A percentile compares a stretch with the other conserved stretches of the same genome.
Conservation (phyloP, 2,888 invertebrate species). For the Strigamia maritima region DNA sequence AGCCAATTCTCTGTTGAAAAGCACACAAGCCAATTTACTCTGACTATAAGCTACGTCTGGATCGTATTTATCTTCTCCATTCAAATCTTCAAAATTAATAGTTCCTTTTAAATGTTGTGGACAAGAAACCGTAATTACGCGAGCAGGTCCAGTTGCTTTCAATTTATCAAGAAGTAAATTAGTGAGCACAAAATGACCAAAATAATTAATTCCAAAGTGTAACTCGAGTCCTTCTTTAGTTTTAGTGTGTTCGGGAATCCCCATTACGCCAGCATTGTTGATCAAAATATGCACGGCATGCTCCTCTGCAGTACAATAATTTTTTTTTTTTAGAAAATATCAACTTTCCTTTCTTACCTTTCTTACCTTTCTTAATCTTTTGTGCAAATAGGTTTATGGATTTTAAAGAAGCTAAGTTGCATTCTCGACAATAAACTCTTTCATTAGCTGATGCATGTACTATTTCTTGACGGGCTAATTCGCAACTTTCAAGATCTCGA, state of each 20-base stretch:
- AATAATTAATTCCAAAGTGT: conserved; percentile 67
- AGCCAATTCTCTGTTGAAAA: neutral
- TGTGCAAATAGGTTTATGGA: conserved; percentile 68
- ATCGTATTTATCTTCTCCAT: neutral
- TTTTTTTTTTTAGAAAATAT: neutral
- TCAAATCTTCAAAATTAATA: conserved; percentile 17
- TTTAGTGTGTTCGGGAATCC: conserved; percentile 59
- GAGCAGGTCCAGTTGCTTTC: neutral
- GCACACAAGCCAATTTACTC: neutral
- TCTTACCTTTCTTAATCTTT: conserved; percentile 55
- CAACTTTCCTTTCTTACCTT: neutral
- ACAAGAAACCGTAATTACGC: neutral
- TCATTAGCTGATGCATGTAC: conserved; percentile 71
- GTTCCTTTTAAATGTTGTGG: neutral
- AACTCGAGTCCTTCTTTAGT: conserved; percentile 76
- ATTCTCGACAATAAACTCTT: conserved; percentile 70
- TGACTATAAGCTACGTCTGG: neutral
- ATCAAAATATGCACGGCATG: conserved; percentile 67
- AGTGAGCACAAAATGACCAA: conserved; percentile 42
- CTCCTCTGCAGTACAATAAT: conserved; percentile 55
- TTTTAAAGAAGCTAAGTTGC: conserved; percentile 69
- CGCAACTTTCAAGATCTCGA: conserved; percentile 63
- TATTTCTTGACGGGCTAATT: conserved; percentile 61
- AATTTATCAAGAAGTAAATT: neutral
- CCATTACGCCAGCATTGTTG: conserved; percentile 80